Conservation (phyloP, 2,797 vertebrate genomes). For the Sebastes umbrosus region DNA sequence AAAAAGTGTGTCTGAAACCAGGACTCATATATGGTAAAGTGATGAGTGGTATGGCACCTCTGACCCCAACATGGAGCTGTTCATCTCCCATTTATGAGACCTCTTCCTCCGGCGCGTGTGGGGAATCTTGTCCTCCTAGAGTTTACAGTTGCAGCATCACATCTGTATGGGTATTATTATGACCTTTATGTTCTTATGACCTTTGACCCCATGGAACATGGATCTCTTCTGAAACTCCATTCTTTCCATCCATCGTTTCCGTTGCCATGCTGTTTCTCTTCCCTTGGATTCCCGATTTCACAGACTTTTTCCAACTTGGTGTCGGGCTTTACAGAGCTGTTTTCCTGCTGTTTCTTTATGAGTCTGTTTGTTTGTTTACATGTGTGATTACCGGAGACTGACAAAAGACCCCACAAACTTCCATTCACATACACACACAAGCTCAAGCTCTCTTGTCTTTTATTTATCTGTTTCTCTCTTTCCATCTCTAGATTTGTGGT, state of each 20-base stretch:
- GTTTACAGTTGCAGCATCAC: conserved; percentile 24
- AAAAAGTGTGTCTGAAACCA: conserved; percentile 39
- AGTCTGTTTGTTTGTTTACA: conserved; percentile 29
- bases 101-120: not conserved
- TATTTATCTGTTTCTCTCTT: not conserved
- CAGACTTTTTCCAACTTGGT: not conserved
- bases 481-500: not conserved
- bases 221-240: not conserved
- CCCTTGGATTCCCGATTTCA: not conserved
- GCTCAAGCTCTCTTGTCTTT: not conserved
- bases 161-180: conserved; percentile 23
- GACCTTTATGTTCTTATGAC: conserved; percentile 15
- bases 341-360: conserved; percentile 31
- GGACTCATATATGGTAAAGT: conserved; percentile 28
- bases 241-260: conserved; percentile 9
- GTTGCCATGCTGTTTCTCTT: not conserved
- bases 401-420: not conserved
- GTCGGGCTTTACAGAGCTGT: not conserved
- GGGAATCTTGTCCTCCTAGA: conserved; percentile 11
- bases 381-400: not conserved
- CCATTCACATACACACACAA: not conserved
- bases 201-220: conserved; percentile 22
- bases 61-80: conserved; percentile 30
- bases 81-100: conserved; percentile 20
- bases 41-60: conserved; percentile 23